A percentile compares a stretch with the other conserved stretches of the same genome.
Evolutionary conservation across 1,140 invertebrate genomes (phyloP).

Genomic region (Drosophila hydei): DNA sequence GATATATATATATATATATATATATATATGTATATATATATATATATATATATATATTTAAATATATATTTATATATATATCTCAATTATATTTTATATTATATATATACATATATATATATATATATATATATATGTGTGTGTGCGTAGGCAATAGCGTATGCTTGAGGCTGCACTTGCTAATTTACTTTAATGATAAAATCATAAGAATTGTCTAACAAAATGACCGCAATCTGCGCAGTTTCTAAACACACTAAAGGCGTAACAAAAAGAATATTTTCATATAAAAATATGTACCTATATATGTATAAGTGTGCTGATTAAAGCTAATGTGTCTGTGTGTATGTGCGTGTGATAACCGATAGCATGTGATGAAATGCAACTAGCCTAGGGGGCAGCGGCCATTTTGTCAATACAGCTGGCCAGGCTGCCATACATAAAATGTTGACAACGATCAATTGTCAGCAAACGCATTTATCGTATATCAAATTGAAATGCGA

Average conservation of each 20-base stretch:
- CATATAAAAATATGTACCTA: slow-evolving; percentile 3
- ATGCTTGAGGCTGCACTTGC: neutral
- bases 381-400: neutral
- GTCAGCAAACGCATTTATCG: slow-evolving; percentile 29
- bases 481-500: slow-evolving; percentile 20
- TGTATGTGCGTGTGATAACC: neutral
- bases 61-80: no score
- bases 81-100: no score
- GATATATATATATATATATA: neutral
- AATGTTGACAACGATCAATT: slow-evolving; percentile 23
- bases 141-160: no score
- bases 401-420: slow-evolving; percentile 22
- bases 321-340: neutral
- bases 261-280: neutral
- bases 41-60: no score
- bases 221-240: no score
- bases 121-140: no score
- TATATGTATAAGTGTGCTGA: neutral
- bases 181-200: neutral
- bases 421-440: neutral
- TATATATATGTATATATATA: no score
- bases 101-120: no score
- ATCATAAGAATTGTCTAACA: neutral
- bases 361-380: neutral
- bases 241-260: neutral